Conservation (phyloP, 2,113 vertebrate species). For the Psephotus haematonotus region DNA sequence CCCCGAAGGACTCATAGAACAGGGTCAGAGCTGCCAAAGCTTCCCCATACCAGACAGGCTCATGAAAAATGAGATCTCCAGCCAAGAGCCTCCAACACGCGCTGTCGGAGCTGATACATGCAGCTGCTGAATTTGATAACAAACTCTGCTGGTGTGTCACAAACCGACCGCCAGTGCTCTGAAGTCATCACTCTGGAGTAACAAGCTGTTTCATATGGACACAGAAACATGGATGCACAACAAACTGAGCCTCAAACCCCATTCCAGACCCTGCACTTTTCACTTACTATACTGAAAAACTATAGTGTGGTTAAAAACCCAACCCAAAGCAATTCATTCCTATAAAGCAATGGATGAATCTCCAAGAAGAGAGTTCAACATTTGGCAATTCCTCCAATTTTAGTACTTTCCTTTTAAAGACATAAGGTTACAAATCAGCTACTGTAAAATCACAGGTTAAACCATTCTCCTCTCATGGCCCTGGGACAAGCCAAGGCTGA, state of each 20-base stretch:
- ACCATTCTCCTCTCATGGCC: accelerated
- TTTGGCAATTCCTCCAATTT: background rate
- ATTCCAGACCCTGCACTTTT: background rate
- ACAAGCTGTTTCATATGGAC: background rate
- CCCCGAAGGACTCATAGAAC: background rate
- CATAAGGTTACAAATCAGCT: background rate
- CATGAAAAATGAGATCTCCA: background rate
- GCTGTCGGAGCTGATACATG: background rate
- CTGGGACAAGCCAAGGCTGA: background rate
- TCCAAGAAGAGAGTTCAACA: accelerated
- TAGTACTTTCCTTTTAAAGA: too few relatives aligned
- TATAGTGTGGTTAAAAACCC: accelerated
- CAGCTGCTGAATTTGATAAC: background rate
- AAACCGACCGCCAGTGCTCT: background rate
- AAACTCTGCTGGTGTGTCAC: background rate
- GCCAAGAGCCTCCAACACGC: accelerated
- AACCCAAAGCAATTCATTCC: background rate
- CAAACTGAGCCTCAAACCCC: background rate
- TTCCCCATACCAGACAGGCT: background rate
- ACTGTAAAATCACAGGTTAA: background rate
- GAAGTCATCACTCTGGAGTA: accelerated
- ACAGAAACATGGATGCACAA: background rate
- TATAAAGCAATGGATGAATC: background rate
- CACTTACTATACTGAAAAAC: background rate
- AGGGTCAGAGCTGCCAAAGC: background rate